Percentiles rank a stretch among this genome's conserved stretches.
Evolutionary conservation across 2,797 vertebrate species (phyloP).

Genomic region (Muscicapa striata): DNA sequence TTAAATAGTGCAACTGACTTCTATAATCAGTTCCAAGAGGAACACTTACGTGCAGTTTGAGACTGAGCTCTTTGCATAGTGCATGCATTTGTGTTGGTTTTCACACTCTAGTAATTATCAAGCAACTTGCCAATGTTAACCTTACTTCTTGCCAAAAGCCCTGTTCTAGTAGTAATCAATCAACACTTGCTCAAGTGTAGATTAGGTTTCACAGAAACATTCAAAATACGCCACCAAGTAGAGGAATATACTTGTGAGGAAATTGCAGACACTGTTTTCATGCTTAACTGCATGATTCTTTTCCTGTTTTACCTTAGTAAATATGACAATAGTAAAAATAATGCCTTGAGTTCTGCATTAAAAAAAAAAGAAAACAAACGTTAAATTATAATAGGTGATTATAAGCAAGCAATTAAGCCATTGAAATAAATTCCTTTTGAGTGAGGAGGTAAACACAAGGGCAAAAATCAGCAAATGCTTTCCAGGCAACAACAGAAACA

Average conservation of each 20-base stretch:
- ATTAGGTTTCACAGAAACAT: slow-evolving; percentile 11
- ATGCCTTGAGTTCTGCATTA: not conserved
- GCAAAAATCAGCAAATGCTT: not conserved
- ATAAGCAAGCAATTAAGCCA: not conserved
- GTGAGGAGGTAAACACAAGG: not conserved
- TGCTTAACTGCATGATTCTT: not conserved
- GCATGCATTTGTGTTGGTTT: slow-evolving; percentile 10
- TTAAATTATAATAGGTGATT: not conserved
- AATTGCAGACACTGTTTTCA: not conserved
- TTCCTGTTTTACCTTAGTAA: not conserved
- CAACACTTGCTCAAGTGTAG: not conserved
- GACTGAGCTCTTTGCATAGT: not conserved
- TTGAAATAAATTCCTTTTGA: not conserved
- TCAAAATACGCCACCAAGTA: not conserved
- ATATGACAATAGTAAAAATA: not conserved
- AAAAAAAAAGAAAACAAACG: not conserved
- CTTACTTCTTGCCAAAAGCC: slow-evolving; percentile 29
- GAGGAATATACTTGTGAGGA: not conserved
- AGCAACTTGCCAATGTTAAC: slow-evolving; percentile 27
- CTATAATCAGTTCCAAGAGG: not conserved
- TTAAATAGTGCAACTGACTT: not conserved
- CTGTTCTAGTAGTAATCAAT: slow-evolving; percentile 36
- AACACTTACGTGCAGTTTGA: not conserved
- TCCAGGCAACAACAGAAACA: not conserved
- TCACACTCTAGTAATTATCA: slow-evolving; percentile 35